Conservation (phyloP, 2,797 vertebrate species). For the Champsocephalus gunnari region DNA sequence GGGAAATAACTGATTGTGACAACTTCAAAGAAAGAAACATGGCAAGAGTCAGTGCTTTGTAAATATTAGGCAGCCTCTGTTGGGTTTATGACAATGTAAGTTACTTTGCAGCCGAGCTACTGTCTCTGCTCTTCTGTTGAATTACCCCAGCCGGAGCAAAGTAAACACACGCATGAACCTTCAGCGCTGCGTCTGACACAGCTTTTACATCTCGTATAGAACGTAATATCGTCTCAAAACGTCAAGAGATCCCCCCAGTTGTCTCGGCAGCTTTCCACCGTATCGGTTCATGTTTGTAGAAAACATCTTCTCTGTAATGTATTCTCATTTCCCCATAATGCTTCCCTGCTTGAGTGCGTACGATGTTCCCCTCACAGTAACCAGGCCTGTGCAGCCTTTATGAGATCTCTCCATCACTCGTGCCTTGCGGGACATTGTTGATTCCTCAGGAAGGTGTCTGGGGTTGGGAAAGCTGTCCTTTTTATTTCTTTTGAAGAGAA, state of each 20-base stretch:
- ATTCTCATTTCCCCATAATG: slow-evolving; percentile 3
- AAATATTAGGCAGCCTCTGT: slow-evolving; percentile 29
- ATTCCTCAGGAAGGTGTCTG: slow-evolving; percentile 45
- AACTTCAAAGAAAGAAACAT: slow-evolving; percentile 19
- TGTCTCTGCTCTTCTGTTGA: slow-evolving; percentile 29
- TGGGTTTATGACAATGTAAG: slow-evolving; percentile 16
- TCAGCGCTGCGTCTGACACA: slow-evolving; percentile 36
- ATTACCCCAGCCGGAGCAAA: slow-evolving; percentile 27
- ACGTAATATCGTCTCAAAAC: slow-evolving; percentile 28
- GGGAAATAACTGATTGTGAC: slow-evolving; percentile 11
- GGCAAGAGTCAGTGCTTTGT: slow-evolving; percentile 9
- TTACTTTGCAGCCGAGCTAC: neutral
- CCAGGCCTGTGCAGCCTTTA: slow-evolving; percentile 53
- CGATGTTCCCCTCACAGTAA: slow-evolving; percentile 15
- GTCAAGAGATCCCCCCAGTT: slow-evolving; percentile 9
- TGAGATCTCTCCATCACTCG: slow-evolving; percentile 39
- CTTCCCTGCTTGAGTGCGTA: neutral
- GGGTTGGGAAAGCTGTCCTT: slow-evolving; percentile 22
- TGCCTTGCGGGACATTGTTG: slow-evolving; percentile 37
- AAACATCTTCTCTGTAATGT: neutral
- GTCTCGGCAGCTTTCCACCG: neutral
- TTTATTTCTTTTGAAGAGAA: slow-evolving; percentile 35
- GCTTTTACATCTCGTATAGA: slow-evolving; percentile 40
- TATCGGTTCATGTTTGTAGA: slow-evolving; percentile 14
- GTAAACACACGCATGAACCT: slow-evolving; percentile 62